A percentile compares a stretch with the other conserved stretches of the same genome.
phyloP scores from a whole-genome alignment of 2,113 vertebrate genomes.

The Apodemus sylvaticus region DNA sequence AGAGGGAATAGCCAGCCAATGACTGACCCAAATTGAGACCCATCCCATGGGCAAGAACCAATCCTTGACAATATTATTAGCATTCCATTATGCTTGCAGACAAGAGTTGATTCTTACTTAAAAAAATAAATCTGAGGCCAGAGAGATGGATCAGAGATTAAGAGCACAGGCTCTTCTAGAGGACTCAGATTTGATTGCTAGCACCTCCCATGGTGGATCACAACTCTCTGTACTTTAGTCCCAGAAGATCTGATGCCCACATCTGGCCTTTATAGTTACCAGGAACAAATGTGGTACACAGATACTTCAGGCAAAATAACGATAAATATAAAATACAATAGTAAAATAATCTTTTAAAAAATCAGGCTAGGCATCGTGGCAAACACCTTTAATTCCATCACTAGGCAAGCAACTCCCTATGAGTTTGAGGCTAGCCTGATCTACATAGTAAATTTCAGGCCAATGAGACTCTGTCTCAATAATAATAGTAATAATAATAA shows the following conservation, averaged over 20 bases:
- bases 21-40: too few relatives aligned
- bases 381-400: not conserved
- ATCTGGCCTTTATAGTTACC: not conserved
- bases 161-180: not conserved
- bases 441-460: not conserved
- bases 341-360: not conserved
- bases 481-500: not conserved
- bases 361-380: not conserved
- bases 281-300: not conserved
- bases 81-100: too few relatives aligned
- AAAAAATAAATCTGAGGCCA: not conserved
- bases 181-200: not conserved
- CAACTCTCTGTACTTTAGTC: not conserved
- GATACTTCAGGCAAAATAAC: not conserved
- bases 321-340: not conserved
- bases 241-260: not conserved
- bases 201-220: not conserved
- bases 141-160: not conserved
- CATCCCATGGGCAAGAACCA: too few relatives aligned
- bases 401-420: not conserved
- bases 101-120: not conserved
- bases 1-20: too few relatives aligned
- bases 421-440: not conserved
- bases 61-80: too few relatives aligned
- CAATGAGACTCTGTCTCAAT: not conserved